Conservation (phyloP, 2,113 vertebrate genomes). For the Spheniscus mendiculus region DNA sequence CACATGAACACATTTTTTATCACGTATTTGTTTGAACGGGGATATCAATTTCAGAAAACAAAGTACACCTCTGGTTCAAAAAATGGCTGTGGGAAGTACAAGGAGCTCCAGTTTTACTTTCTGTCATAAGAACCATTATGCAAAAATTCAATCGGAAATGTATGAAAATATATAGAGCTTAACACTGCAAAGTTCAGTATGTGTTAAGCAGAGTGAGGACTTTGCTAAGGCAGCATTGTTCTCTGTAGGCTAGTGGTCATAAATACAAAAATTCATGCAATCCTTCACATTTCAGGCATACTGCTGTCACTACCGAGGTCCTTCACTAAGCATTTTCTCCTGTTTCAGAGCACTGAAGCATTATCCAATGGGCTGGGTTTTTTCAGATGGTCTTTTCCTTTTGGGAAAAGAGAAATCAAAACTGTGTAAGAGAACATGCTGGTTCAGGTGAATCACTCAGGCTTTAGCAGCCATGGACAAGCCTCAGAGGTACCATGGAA, state of each 20-base stretch:
- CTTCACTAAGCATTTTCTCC: not conserved
- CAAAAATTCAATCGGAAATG: not conserved
- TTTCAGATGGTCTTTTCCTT: not conserved
- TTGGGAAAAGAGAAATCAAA: not conserved
- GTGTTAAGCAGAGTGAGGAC: not conserved
- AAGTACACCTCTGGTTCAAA: conserved; percentile 1
- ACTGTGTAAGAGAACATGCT: not conserved
- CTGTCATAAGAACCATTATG: not conserved
- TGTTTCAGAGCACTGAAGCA: not conserved
- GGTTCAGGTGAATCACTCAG: not conserved
- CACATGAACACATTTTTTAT: conserved; percentile 54
- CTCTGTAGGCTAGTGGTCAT: not conserved
- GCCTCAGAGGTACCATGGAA: not conserved
- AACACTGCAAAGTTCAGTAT: not conserved
- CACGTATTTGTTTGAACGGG: conserved; percentile 27
- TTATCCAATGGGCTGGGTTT: not conserved
- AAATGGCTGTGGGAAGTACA: not conserved
- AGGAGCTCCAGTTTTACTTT: not conserved
- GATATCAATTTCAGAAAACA: conserved; percentile 42
- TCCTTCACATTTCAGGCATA: not conserved
- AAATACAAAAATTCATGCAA: not conserved
- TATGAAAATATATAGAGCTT: not conserved
- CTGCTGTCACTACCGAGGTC: not conserved
- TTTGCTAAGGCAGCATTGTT: conserved; percentile 32
- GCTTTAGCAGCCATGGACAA: not conserved